Evolutionary conservation across 2,113 vertebrate genomes (phyloP).

Genomic region (Bathybates hornii): DNA sequence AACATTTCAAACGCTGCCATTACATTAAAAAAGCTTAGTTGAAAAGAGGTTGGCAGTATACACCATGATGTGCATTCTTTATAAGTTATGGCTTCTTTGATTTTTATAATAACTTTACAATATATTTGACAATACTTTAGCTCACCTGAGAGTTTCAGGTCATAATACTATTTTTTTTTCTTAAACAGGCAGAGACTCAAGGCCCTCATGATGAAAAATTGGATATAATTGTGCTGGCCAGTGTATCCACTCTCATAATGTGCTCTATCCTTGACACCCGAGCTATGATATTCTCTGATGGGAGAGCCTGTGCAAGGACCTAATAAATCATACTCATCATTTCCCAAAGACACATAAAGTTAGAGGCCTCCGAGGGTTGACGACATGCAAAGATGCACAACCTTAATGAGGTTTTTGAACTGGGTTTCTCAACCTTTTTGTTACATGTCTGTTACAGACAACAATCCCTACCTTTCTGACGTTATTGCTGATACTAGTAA

Average conservation of each 20-base stretch:
- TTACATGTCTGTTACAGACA: background rate
- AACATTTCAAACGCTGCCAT: background rate
- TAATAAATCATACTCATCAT: slow-evolving; percentile 18
- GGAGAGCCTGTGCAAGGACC: background rate
- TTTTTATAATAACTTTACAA: background rate
- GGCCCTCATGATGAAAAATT: background rate
- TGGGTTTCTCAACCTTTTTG: background rate
- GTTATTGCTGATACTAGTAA: background rate
- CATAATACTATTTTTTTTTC: background rate
- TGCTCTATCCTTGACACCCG: slow-evolving; percentile 13
- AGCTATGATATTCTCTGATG: slow-evolving; percentile 9
- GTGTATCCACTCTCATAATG: background rate
- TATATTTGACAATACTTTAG: background rate
- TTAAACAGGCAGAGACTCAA: background rate
- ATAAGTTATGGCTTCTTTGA: background rate
- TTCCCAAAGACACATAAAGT: slow-evolving; percentile 4
- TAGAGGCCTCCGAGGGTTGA: background rate
- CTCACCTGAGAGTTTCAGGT: background rate
- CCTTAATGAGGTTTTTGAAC: background rate
- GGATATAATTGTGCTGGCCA: background rate
- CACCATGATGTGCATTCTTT: background rate
- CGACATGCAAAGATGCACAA: background rate
- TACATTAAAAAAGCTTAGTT: background rate
- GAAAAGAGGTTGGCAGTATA: background rate
- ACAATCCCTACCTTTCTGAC: background rate